Evolutionary conservation across 37 sponge, comb jelly and placozoan genomes (phyloP), one percentile per base, ranked within the genome.

Genomic region (Ephydatia muelleri): DNA sequence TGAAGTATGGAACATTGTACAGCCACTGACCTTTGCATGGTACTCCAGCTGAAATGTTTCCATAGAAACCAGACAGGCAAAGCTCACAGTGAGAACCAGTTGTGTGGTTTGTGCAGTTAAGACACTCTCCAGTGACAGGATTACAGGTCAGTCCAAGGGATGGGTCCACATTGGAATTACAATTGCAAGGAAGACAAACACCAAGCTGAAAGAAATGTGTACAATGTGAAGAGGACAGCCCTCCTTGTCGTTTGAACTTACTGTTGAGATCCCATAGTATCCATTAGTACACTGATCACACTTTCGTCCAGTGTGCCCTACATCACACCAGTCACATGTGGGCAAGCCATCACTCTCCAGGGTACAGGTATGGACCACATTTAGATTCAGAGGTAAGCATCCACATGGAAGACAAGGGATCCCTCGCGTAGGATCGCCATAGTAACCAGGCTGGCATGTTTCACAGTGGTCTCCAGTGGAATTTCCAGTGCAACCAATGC

Each of bases 241-340:
- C 14, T 33, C 72, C 12, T 34, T 47, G 68, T 30, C 39, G 39
- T n/a, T n/a, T n/a, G n/a, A n/a, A n/a, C 95, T 91, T 57, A 57
- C 57, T 14, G 74, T 35, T 47, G 97, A 88, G 65, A 82, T 85
- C 30, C 97, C 95, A 88, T 85, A 97, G 88, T 79, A 95, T 30
- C 94, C 95, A 77, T 93, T 88, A 39, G 30, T 77, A 85, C 98
- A 97, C n/a, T 72, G n/a, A 26, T 93, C 95, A 86, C 98, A 97
- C 75, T 80, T 89, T 65, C 88, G 80, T 14, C 95, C 98, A 80
- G 84, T 81, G 71, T 91, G 83, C 2, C 93, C 93, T 21, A n/a
- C 12, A 14, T 79, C 76, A 87, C 94, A 92, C 35, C 75, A 76
- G 40, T 89, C 84, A 89, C 97, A 96, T 2, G 92, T 93, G 23